Percentiles rank a stretch among this genome's conserved stretches.
phyloP scores from a whole-genome alignment of 2,888 invertebrate species.

The Meiosimyza decipiens region DNA sequence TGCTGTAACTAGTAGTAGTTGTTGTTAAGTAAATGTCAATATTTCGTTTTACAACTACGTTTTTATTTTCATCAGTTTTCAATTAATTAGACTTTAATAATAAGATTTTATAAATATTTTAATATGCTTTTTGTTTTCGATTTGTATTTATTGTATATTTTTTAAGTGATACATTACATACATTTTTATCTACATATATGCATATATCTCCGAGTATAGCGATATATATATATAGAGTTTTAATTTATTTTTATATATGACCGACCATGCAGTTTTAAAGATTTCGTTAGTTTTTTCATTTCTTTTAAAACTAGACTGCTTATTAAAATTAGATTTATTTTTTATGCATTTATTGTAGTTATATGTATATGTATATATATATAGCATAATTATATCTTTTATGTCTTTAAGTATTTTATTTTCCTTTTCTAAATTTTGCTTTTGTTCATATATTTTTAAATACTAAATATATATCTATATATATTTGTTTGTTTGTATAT shows the following conservation, averaged over 20 bases:
- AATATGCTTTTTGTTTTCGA: background rate
- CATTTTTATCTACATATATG: constrained; percentile 12
- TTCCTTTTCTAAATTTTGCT: constrained; percentile 46
- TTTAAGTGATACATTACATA: constrained; percentile 6
- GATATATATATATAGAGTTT: background rate
- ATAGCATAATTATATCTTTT: constrained; percentile 44
- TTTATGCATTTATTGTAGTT: constrained; percentile 42
- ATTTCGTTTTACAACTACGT: constrained; percentile 12
- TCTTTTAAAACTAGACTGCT: constrained; percentile 36
- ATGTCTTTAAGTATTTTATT: constrained; percentile 43
- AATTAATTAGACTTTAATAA: constrained; percentile 11
- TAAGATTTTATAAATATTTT: constrained; percentile 2
- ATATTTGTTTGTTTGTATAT: constrained; percentile 44
- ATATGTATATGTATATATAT: constrained; percentile 38
- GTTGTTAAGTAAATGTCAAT: constrained; percentile 15
- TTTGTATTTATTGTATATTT: background rate
- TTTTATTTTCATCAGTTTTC: constrained; percentile 9
- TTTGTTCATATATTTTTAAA: constrained; percentile 42
- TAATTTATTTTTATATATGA: constrained; percentile 1
- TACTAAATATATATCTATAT: constrained; percentile 44
- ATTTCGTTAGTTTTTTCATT: constrained; percentile 41
- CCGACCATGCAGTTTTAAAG: background rate
- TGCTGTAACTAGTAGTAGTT: constrained; percentile 39
- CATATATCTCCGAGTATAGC: constrained; percentile 3
- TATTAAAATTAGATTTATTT: constrained; percentile 39